Evolutionary conservation across 2,797 vertebrate genomes (phyloP).

Genomic region (Phalloptychus januarius): DNA sequence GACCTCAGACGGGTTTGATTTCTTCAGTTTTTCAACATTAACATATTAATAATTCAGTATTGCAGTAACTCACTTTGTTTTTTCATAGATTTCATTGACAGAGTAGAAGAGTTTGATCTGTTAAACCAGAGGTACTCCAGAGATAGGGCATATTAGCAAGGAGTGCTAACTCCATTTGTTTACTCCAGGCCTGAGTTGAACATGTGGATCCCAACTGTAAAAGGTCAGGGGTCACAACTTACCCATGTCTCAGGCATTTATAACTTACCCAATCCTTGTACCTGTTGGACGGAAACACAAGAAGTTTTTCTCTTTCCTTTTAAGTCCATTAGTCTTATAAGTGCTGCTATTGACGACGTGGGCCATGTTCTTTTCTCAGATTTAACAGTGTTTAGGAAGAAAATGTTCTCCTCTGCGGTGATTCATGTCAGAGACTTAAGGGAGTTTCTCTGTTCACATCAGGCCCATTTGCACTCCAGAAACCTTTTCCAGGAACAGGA

Average conservation of each 20-base stretch:
- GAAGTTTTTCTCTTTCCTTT: background rate
- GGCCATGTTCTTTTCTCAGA: background rate
- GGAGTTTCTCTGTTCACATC: background rate
- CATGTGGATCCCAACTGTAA: constrained; percentile 50
- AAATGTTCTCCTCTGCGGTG: background rate
- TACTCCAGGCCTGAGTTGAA: constrained; percentile 15
- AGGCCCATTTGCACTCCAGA: background rate
- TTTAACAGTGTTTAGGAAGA: background rate
- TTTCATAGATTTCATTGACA: background rate
- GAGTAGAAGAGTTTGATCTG: constrained; percentile 9
- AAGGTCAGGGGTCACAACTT: constrained; percentile 52
- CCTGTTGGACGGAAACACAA: constrained; percentile 50
- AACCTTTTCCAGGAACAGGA: background rate
- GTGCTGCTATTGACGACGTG: background rate
- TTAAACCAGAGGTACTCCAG: constrained; percentile 2
- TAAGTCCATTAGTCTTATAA: background rate
- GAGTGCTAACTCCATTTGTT: constrained; percentile 11
- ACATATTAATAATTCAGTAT: background rate
- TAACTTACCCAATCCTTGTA: constrained; percentile 50
- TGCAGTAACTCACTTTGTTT: background rate
- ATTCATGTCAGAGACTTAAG: background rate
- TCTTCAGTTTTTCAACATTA: background rate
- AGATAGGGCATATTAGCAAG: background rate
- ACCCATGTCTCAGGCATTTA: constrained; percentile 33
- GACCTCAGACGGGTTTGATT: constrained; percentile 24